phyloP scores from a whole-genome alignment of 2,888 invertebrate genomes.

The Lucinisca nassula region DNA sequence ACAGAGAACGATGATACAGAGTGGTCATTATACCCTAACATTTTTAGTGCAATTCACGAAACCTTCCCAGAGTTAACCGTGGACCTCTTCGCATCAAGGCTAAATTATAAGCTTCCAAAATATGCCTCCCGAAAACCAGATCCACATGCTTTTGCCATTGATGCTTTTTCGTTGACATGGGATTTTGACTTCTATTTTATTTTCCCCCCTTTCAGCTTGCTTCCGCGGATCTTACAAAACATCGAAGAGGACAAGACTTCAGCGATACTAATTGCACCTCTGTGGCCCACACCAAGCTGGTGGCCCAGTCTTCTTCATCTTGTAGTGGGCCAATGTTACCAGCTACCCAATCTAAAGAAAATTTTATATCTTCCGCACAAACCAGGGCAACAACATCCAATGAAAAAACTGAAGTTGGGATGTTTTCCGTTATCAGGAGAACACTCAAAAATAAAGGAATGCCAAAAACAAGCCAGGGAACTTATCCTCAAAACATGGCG shows the following conservation, averaged over 20 bases:
- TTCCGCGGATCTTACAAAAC: slow-evolving; percentile 17
- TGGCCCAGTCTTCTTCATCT: slow-evolving; percentile 25
- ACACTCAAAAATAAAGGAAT: slow-evolving; percentile 30
- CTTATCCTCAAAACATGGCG: slow-evolving; percentile 49
- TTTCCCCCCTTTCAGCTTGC: slow-evolving; percentile 20
- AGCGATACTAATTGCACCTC: slow-evolving; percentile 8
- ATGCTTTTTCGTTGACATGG: too few relatives aligned
- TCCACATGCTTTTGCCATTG: slow-evolving; percentile 17
- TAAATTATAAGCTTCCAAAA: slow-evolving; percentile 21
- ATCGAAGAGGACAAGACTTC: neutral
- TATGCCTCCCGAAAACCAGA: slow-evolving; percentile 22
- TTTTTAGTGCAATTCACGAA: slow-evolving; percentile 19
- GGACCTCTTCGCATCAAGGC: slow-evolving; percentile 43
- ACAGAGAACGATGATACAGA: slow-evolving; percentile 32
- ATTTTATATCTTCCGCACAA: slow-evolving; percentile 32
- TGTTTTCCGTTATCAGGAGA: slow-evolving; percentile 48
- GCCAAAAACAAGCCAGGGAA: slow-evolving; percentile 27
- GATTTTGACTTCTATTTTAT: neutral
- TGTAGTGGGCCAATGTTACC: slow-evolving; percentile 4
- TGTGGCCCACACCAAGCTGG: slow-evolving; percentile 53
- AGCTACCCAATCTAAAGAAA: slow-evolving; percentile 14
- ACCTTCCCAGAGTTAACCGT: neutral
- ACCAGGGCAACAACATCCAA: slow-evolving; percentile 6
- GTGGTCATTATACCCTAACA: slow-evolving; percentile 27
- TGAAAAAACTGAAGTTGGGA: slow-evolving; percentile 38